phyloP scores from a whole-genome alignment of 2,113 vertebrate genomes.

The Rhegmatorhina hoffmannsi region DNA sequence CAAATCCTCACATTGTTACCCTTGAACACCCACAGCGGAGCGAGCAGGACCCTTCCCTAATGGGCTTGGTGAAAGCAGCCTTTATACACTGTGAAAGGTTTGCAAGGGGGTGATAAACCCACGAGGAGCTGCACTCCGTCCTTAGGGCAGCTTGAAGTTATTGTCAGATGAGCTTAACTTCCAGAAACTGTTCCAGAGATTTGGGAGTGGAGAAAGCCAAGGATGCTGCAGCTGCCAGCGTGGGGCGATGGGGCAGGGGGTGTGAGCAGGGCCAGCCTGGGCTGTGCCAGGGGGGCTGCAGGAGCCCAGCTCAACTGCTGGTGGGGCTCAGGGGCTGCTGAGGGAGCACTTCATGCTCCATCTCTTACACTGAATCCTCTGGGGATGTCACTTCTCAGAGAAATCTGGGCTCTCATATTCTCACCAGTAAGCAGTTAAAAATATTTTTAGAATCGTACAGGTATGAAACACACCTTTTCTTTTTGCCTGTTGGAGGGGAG shows the following conservation, averaged over 20 bases:
- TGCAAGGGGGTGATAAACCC: neutral
- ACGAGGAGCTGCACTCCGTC: neutral
- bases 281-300: neutral
- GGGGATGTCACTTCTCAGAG: neutral
- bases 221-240: neutral
- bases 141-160: neutral
- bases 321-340: neutral
- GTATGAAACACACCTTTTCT: neutral
- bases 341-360: neutral
- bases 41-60: neutral
- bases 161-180: neutral
- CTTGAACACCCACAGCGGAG: neutral
- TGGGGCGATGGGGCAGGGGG: fast-evolving
- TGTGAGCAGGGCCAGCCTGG: fast-evolving
- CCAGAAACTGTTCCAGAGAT: neutral
- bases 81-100: neutral
- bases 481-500: neutral
- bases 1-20: fast-evolving
- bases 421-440: neutral
- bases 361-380: neutral
- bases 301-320: neutral
- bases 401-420: neutral
- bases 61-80: neutral
- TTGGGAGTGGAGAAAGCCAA: neutral
- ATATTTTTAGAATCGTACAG: neutral